Evolutionary conservation across 2,888 invertebrate species (phyloP).

Genomic region (Spicauda simplicius): DNA sequence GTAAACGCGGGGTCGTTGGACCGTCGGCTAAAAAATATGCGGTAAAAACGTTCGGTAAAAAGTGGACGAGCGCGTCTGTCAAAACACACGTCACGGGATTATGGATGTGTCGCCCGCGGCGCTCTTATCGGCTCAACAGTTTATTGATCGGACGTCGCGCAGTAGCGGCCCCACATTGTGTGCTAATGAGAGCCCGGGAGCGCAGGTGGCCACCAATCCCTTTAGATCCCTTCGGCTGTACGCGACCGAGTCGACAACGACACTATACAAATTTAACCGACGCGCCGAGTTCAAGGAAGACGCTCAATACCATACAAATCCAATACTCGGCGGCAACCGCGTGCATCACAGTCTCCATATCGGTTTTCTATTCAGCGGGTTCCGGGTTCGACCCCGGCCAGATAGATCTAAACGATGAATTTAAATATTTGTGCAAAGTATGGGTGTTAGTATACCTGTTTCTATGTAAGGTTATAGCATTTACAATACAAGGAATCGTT

Average conservation of each 20-base stretch:
- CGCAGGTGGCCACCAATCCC: constrained; percentile 63
- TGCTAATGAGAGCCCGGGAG: constrained; percentile 72
- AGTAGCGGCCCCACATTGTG: constrained; percentile 64
- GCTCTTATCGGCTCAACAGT: constrained; percentile 56
- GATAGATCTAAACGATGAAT: too few species aligned
- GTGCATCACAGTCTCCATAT: neutral
- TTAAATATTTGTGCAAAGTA: too few species aligned
- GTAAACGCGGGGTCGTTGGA: constrained; percentile 64
- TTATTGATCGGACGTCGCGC: constrained; percentile 60
- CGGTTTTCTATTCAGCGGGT: too few species aligned
- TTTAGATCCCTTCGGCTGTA: constrained; percentile 40
- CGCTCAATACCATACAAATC: constrained; percentile 35
- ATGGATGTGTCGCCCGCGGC: constrained; percentile 76
- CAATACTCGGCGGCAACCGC: constrained; percentile 8
- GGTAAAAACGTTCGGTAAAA: constrained; percentile 65
- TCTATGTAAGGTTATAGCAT: too few species aligned
- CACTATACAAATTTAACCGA: constrained; percentile 7
- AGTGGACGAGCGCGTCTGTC: constrained; percentile 66
- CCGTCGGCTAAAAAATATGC: constrained; percentile 55
- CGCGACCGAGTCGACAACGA: constrained; percentile 7
- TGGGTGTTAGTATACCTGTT: too few species aligned
- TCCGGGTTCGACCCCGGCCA: too few species aligned
- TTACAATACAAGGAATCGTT: too few species aligned
- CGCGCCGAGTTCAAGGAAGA: constrained; percentile 3
- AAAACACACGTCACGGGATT: constrained; percentile 81